These are phyloP conservation scores for Siderastrea radians DNA, from an alignment of 92 coral and sea anemone genomes.

Conservation along the genomic window DNA sequence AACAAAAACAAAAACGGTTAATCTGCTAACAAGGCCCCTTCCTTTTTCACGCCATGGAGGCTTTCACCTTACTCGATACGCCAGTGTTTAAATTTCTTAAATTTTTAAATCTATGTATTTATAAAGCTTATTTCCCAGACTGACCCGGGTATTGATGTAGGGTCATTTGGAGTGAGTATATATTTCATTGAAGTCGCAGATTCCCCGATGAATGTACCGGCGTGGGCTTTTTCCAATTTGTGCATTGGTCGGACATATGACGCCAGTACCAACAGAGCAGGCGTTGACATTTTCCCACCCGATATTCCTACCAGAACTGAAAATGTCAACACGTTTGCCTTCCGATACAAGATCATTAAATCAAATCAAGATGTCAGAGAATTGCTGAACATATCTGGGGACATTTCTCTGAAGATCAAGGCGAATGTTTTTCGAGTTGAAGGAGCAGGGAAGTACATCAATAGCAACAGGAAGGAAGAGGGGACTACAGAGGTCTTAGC, in stretches of 20 bases:
- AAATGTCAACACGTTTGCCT: constrained; percentile 5
- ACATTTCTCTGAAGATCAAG: constrained; percentile 49
- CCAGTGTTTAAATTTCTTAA: too few relatives aligned
- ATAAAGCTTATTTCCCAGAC: too few relatives aligned
- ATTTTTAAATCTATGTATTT: too few relatives aligned
- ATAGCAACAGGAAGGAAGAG: constrained; percentile 4
- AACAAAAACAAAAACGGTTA: too few relatives aligned
- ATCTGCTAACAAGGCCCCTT: too few relatives aligned
- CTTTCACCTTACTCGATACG: too few relatives aligned
- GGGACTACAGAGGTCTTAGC: constrained; percentile 26
- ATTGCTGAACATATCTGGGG: constrained; percentile 57
- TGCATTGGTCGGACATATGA: constrained; percentile 43
- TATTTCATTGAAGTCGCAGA: background rate
- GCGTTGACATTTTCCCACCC: constrained; percentile 9
- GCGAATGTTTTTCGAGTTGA: constrained; percentile 47
- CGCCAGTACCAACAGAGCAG: background rate
- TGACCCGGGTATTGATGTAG: too few relatives aligned
- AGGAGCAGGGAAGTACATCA: constrained; percentile 57
- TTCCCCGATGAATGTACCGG: constrained; percentile 29
- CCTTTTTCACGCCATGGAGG: too few relatives aligned
- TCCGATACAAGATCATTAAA: constrained; percentile 26
- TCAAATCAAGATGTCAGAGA: constrained; percentile 40
- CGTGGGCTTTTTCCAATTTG: constrained; percentile 19
- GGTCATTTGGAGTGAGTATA: too few relatives aligned
- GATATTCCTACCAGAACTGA: background rate